Evolutionary conservation across 2,888 invertebrate species (phyloP).

Genomic region (Latheticus oryzae): DNA sequence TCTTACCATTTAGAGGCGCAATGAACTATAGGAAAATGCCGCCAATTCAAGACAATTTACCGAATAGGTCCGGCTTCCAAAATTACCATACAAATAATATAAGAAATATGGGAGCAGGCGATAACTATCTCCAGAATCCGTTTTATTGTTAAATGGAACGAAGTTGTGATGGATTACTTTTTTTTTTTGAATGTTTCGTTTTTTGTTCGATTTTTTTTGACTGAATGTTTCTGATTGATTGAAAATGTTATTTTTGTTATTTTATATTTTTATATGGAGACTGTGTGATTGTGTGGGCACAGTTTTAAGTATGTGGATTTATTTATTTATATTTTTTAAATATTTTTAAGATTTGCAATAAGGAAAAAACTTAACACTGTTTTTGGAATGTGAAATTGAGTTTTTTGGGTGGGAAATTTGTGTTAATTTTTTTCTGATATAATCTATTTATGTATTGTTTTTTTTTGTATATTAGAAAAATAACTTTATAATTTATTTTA

Average conservation of each 20-base stretch:
- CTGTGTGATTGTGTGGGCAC: neutral
- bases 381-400: neutral
- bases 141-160: slow-evolving; percentile 54
- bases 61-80: slow-evolving; percentile 23
- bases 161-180: slow-evolving; percentile 14
- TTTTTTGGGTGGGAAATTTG: slow-evolving; percentile 8
- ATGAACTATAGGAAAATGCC: slow-evolving; percentile 51
- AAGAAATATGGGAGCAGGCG: slow-evolving; percentile 61
- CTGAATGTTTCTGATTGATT: slow-evolving; percentile 25
- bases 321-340: slow-evolving; percentile 33
- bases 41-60: slow-evolving; percentile 38
- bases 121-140: slow-evolving; percentile 58
- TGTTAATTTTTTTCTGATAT: slow-evolving; percentile 27
- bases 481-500: slow-evolving; percentile 31
- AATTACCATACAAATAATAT: slow-evolving; percentile 48
- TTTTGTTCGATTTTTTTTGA: slow-evolving; percentile 35
- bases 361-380: slow-evolving; percentile 29
- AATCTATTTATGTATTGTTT: slow-evolving; percentile 16
- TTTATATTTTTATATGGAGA: slow-evolving; percentile 31
- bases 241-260: slow-evolving; percentile 34
- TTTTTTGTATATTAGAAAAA: slow-evolving; percentile 19
- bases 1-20: slow-evolving; percentile 53
- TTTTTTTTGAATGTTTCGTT: slow-evolving; percentile 17
- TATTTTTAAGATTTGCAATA: slow-evolving; percentile 14
- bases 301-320: slow-evolving; percentile 8